phyloP scores from a whole-genome alignment of 2,888 invertebrate genomes.

The Junonia oenone region DNA sequence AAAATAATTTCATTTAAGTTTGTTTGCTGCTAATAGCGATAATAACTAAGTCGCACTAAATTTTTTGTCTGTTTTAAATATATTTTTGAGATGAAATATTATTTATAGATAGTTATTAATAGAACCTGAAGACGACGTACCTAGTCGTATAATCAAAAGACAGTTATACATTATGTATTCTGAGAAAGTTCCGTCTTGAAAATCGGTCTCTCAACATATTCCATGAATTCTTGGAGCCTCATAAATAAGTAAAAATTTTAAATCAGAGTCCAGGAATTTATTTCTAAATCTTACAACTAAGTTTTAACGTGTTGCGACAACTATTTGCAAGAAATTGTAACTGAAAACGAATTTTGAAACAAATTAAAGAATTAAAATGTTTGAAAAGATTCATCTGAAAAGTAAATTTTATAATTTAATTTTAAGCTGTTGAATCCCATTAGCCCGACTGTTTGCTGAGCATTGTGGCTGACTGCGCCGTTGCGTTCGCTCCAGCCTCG shows the following conservation, averaged over 20 bases:
- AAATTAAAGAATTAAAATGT: conserved; percentile 16
- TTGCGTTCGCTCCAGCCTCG: conserved; percentile 6
- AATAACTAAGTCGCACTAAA: too few species aligned
- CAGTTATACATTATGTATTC: conserved; percentile 19
- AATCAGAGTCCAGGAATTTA: conserved; percentile 6
- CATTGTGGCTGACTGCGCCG: conserved; percentile 24
- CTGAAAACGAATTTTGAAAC: conserved; percentile 7
- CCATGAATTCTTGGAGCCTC: conserved; percentile 25
- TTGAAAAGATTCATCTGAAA: conserved; percentile 32
- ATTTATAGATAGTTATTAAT: neutral
- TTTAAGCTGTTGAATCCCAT: conserved; percentile 42
- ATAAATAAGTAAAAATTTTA: conserved; percentile 26
- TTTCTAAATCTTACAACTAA: neutral
- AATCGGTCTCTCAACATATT: conserved; percentile 23
- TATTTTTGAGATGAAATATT: too few species aligned
- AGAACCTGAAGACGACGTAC: neutral
- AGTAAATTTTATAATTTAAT: conserved; percentile 35
- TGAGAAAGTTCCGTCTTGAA: conserved; percentile 20
- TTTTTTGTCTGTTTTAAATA: too few species aligned
- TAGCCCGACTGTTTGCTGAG: conserved; percentile 45
- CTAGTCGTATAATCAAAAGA: conserved; percentile 12
- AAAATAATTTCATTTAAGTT: too few species aligned
- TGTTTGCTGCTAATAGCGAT: too few species aligned
- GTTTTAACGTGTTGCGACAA: conserved; percentile 2
- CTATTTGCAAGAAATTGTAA: conserved; percentile 9